Base-by-base conservation (phyloP, 2,888 invertebrate genomes). In the Acleris laterana region DNA sequence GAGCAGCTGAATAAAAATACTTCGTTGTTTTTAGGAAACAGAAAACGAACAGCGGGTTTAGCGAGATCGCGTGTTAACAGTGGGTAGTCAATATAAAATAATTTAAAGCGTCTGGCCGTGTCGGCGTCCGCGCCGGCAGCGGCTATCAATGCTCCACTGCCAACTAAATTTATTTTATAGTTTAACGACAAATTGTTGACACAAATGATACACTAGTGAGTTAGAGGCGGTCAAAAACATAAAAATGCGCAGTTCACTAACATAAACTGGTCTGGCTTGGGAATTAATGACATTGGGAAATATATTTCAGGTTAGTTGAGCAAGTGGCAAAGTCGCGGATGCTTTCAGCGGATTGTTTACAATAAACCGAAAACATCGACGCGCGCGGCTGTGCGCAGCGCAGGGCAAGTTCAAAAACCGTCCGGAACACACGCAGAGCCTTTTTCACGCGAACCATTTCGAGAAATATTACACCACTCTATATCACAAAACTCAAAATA, bases 101-200 rank as follows among this genome's bases (percentile, higher is more conserved):
- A 63, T 66, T 66, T 66, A 66, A 66, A 66, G 51, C 57, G 61
- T 66, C 62, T 66, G 51, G 66, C 16, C 17, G 62, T 62, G 61
- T 62, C 57, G 48, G 63, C 51, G 61, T 56, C 61, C 56, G 55
- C 32, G 44, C 44, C 59, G 44, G 50, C 51, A 50, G 55, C 50
- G 50, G 63, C 50, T 63, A 63, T 68, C 63, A 63, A 60, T 60
- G 59, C 68, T 53, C 63, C 42, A 68, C 68, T 63, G 63, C 63
- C 63, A 68, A 63, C 59, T 56, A 68, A 68, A 68, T 68, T 68
- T 63, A 68, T 68, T 68, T 58, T 60, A 68, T 68, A 63, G 68
- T 63, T 68, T 68, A 68, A 63, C 63, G 68, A 68, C 68, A 68
- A 68, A 68, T 68, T 63, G 68, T 63, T 63, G 63, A 68, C 68